Evolutionary conservation across 1,140 invertebrate species (phyloP), one percentile per base, ranked within the genome.

Genomic region (Aricia agestis): DNA sequence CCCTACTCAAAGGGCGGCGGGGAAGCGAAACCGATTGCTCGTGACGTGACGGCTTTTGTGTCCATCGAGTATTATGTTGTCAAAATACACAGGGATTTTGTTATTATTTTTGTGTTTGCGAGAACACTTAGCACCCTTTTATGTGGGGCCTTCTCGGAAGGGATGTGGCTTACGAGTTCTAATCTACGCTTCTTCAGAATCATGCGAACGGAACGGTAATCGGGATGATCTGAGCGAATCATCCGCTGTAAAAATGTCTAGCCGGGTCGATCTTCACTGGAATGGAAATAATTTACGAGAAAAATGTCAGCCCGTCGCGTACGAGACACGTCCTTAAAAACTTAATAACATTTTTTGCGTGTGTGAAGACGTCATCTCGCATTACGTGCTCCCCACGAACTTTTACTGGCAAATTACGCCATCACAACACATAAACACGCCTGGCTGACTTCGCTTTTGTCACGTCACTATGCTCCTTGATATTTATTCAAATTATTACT

Each of bases 101-200:
- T 90, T 90, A 90, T 90, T 90, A 90, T 90, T 90, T 88, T 89
- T 89, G 84, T 89, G 89, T 91, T 91, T 87, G 87, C 83, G 82
- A 86, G 83, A 82, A 82, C 85, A 87, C 89, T 89, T 90, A 89
- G 84, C 89, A 85, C 85, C 86, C 89, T 76, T 88, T 87, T 91
- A 86, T 88, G 71, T 75, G 61, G 36, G 77, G 69, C 77, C 80
- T 89, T 91, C 85, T 76, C 72, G 69, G 87, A 89, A 89, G 81
- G 84, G 82, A 87, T 84, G 79, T 78, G 80, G 77, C 72, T 74
- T 76, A 79, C 84, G 84, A 77, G 85, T 78, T 74, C 84, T 81
- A 76, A 77, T 88, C 85, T 82, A 76, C 36, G 36, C 36, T 68
- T 83, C 82, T 80, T 84, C 81, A 76, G 75, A 74, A 71, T 71